A percentile compares a stretch with the other conserved stretches of the same genome.
These are phyloP conservation scores for Gasterosteus aculeatus DNA, from an alignment of 2,113 vertebrate genomes.

Conservation along the genomic window DNA sequence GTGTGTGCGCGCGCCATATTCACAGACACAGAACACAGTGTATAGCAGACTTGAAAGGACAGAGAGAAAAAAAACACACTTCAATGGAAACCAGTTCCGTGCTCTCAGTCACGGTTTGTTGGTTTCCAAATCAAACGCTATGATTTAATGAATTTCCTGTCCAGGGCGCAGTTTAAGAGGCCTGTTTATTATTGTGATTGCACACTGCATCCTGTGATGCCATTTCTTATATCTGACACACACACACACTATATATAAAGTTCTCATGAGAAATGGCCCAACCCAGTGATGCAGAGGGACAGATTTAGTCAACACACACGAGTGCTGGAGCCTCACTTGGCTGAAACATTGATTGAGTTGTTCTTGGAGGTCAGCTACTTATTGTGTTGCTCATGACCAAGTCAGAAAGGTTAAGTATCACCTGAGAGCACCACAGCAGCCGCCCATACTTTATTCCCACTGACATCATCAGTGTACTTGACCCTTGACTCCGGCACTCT, in stretches of 20 bases:
- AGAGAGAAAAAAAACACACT: slow-evolving; percentile 74
- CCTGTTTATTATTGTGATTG: slow-evolving; percentile 85
- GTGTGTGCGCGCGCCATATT: slow-evolving; percentile 57
- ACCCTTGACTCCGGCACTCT: slow-evolving; percentile 54
- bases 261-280: slow-evolving; percentile 80
- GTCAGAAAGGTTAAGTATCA: slow-evolving; percentile 75
- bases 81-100: slow-evolving; percentile 79
- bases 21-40: slow-evolving; percentile 75
- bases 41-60: slow-evolving; percentile 77
- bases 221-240: slow-evolving; percentile 79
- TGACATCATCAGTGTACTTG: slow-evolving; percentile 72
- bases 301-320: slow-evolving; percentile 28
- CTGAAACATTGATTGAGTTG: slow-evolving; percentile 61
- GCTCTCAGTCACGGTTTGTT: slow-evolving; percentile 80
- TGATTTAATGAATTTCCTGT: slow-evolving; percentile 85
- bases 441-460: slow-evolving; percentile 52
- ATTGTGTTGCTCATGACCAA: slow-evolving; percentile 71
- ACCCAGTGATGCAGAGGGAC: slow-evolving; percentile 57
- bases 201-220: slow-evolving; percentile 81
- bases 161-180: slow-evolving; percentile 71
- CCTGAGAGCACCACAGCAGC: slow-evolving; percentile 68
- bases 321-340: slow-evolving; percentile 55
- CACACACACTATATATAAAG: slow-evolving; percentile 74
- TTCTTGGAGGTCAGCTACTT: slow-evolving; percentile 63
- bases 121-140: slow-evolving; percentile 83